Evolutionary conservation across 2,113 vertebrate species (phyloP), one percentile per base, ranked within the genome.

Genomic region (Athene noctua): DNA sequence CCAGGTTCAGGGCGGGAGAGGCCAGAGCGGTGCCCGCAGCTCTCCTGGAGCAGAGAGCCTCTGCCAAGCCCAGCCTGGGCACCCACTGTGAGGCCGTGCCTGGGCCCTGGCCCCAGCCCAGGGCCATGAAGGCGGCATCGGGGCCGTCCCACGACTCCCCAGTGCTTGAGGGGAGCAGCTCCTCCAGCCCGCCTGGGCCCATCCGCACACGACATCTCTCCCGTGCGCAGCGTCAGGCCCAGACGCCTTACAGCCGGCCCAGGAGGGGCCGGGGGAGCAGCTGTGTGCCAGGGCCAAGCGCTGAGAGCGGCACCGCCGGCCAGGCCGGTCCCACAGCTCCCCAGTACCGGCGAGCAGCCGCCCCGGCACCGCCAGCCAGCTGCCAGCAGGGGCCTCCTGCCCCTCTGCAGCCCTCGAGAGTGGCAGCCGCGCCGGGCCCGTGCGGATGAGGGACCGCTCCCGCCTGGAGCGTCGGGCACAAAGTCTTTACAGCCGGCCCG

Each of bases 131-230:
- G 20, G 15, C 4, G 16, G 7, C 25, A 29, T 17, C 32, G 5
- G 42, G 4, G 18, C 10, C 32, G 3, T 59, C 42, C 14, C 3
- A 15, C 9, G 21, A 25, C 8, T 77, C 29, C 11, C n/a, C 46
- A 6, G 20, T 22, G 10, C 22, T 7, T 18, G 16, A 58, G 40
- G 15, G 20, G 29, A 40, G 61, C 17, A 36, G 54, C 30, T 13
- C 6, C 12, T n/a, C 54, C 23, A n/a, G 30, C 13, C 10, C 4
- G 13, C 23, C 40, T 75, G 72, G 32, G 42, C 72, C 72, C 4
- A 2, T 34, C 6, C 6, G 2, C 6, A 1, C 0, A 12, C 2
- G 5, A 44, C 8, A 34, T 5, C 5, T 1, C 40, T 44, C 52
- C 23, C 9, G 6, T 5, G 7, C 13, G 38, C 17, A 15, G 13